Conservation (phyloP, 2,888 invertebrate genomes). For the Sepiola atlantica region DNA sequence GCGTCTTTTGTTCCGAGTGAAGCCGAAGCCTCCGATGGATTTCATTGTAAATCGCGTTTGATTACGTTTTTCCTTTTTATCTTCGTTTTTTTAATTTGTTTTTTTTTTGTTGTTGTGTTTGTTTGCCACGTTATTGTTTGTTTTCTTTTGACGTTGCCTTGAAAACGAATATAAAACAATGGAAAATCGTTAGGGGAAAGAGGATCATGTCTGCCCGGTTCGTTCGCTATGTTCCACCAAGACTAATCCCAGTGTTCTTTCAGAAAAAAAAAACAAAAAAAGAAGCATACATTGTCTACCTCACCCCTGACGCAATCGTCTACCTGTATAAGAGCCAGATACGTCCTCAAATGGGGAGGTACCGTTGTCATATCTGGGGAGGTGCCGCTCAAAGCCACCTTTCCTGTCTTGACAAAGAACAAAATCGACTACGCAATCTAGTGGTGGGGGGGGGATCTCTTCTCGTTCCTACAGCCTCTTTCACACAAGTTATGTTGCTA, state of each 20-base stretch:
- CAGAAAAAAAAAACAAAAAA: neutral
- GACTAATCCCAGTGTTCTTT: neutral
- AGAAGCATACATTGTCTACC: neutral
- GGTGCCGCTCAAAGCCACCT: no score
- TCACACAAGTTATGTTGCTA: no score
- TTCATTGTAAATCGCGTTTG: neutral
- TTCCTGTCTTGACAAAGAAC: no score
- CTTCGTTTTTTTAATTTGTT: no score
- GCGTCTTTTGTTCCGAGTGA: no score
- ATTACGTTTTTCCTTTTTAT: neutral
- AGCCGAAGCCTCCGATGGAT: neutral
- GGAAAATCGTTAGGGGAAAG: neutral
- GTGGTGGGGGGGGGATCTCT: no score
- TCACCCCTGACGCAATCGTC: neutral
- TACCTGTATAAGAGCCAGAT: neutral
- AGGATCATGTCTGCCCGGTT: neutral
- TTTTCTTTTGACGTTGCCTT: neutral
- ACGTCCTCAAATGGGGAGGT: no score
- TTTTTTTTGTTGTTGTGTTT: no score
- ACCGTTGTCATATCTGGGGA: no score
- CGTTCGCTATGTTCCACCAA: neutral
- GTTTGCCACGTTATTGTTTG: neutral
- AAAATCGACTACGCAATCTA: no score
- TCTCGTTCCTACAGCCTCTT: no score
- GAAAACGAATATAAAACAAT: neutral